Evolutionary conservation across 2,797 vertebrate species (phyloP).

Genomic region (Melopsittacus undulatus): DNA sequence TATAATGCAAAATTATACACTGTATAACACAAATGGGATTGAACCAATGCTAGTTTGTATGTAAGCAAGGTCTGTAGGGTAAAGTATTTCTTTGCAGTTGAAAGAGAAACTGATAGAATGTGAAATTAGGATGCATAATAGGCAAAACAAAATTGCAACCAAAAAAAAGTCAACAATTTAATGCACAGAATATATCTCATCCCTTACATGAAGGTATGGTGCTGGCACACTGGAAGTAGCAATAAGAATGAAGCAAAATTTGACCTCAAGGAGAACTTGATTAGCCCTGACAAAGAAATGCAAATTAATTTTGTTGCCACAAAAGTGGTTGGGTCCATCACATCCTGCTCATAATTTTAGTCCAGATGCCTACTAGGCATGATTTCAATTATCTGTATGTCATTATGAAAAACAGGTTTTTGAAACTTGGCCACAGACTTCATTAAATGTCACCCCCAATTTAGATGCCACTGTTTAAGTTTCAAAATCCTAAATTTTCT

Average conservation of each 20-base stretch:
- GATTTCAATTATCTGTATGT: conserved; percentile 7
- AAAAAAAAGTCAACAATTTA: background rate
- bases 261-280: background rate
- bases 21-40: background rate
- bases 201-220: background rate
- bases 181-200: background rate
- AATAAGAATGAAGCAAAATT: background rate
- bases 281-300: conserved; percentile 40
- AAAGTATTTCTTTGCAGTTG: conserved; percentile 17
- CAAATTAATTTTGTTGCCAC: background rate
- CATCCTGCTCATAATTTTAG: conserved; percentile 8
- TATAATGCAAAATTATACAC: conserved; percentile 48
- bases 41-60: conserved; percentile 24
- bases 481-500: background rate
- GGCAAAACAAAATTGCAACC: background rate
- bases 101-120: conserved; percentile 38
- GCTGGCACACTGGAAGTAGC: background rate
- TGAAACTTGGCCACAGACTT: background rate
- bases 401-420: conserved; percentile 40
- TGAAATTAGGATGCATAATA: conserved; percentile 25
- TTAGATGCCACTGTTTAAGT: background rate
- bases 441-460: background rate
- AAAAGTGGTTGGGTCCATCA: conserved; percentile 1
- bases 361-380: conserved; percentile 13
- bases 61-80: background rate